Evolutionary conservation across 2,113 vertebrate genomes (phyloP).

Genomic region (Cynoglossus semilaevis): DNA sequence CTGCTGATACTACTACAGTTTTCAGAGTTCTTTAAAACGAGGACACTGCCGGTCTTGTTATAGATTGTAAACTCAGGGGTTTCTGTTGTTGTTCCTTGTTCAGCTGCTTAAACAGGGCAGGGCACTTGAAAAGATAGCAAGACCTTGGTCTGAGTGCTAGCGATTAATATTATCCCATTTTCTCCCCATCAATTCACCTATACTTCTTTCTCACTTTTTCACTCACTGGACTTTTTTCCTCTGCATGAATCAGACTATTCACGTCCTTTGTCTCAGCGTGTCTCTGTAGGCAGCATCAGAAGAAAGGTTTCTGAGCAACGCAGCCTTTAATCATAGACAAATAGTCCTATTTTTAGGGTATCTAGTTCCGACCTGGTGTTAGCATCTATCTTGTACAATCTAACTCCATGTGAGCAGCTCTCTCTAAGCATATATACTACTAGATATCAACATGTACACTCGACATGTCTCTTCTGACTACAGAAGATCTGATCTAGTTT

Average conservation of each 20-base stretch:
- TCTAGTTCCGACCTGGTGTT: background rate
- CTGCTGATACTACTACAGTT: background rate
- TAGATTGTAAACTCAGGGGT: background rate
- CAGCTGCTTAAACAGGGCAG: background rate
- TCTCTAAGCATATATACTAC: no score
- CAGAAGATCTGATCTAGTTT: no score
- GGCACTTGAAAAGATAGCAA: background rate
- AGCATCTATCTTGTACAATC: no score
- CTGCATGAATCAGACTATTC: conserved; percentile 53
- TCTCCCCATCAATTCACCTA: conserved; percentile 14
- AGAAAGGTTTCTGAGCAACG: background rate
- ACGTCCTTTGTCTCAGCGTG: conserved; percentile 34
- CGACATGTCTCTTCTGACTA: no score
- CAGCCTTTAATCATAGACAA: background rate
- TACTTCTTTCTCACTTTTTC: background rate
- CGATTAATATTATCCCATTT: background rate
- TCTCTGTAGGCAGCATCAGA: conserved; percentile 28
- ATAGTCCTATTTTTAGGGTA: conserved; percentile 1
- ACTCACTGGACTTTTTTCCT: conserved; percentile 22
- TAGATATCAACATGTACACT: no score
- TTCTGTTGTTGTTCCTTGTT: background rate
- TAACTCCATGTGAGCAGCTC: no score
- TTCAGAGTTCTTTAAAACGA: background rate
- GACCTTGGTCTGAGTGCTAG: background rate
- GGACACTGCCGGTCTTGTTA: background rate